Evolutionary conservation across 2,113 vertebrate genomes (phyloP), one percentile per base, ranked within the genome.

Genomic region (Gymnocephalus cernua): DNA sequence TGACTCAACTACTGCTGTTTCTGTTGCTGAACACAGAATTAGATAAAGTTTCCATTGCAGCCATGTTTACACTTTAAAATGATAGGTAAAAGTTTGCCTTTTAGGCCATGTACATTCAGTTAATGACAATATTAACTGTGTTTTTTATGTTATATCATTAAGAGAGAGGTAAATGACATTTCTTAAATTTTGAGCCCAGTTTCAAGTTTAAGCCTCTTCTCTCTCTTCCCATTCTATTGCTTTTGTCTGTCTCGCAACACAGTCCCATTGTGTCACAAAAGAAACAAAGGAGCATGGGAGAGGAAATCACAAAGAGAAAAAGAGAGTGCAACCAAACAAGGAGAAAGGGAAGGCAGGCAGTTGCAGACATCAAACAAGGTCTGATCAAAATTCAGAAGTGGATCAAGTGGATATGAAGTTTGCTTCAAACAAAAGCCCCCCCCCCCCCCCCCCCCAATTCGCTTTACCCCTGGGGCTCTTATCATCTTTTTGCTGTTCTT

Each of bases 341-440:
- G 57, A 62, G 63, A 58, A 69, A 66, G 41, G 15, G 21, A 69
- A 50, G 25, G 61, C 70, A 74, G 74, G 68, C 77, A 84, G 72
- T 86, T 80, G 74, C 83, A 73, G 77, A 76, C 89, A 85, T 89
- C 85, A 76, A 86, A 86, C 86, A 85, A 85, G 80, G 88, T 85
- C 70, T 89, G 81, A 90, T 89, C 81, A 90, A 91, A 91, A 88
- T 88, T 82, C 83, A 59, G 25, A 74, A 64, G 74, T 13, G 58
- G 77, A 90, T 90, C 87, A 90, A 91, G 86, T 82, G 76, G 85
- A 78, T 77, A 58, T 88, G 74, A 89, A 91, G 87, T 90, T 89
- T 91, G 82, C 85, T 91, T 91, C 88, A 87, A 91, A 90, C 88
- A 90, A 89, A 85, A 82, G 65, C 59, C 23, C 70, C 61, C 74